A percentile compares a stretch with the other conserved stretches of the same genome.
phyloP scores from a whole-genome alignment of 2,888 invertebrate species.

The Onchidella celtica region DNA sequence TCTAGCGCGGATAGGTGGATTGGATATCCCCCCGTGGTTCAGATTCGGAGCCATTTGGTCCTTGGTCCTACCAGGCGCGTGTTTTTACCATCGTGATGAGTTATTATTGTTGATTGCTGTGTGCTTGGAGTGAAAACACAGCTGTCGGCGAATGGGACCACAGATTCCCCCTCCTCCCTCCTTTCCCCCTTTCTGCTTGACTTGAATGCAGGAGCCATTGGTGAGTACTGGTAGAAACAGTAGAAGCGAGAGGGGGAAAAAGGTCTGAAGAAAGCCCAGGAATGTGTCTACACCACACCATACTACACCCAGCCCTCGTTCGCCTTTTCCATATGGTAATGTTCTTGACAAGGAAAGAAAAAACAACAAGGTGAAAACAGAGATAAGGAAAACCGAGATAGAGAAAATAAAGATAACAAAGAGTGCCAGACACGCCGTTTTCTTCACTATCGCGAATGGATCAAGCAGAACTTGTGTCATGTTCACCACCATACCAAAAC shows the following conservation, averaged over 20 bases:
- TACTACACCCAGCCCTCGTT: neutral
- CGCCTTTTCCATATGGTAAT: neutral
- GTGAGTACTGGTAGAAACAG: too few species aligned
- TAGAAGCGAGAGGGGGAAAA: too few species aligned
- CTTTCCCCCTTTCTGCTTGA: neutral
- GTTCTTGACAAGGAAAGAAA: neutral
- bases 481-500: too few species aligned
- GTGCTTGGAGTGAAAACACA: constrained; percentile 35
- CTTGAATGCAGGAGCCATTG: neutral
- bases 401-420: constrained; percentile 15
- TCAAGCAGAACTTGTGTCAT: too few species aligned
- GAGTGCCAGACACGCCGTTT: neutral
- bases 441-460: neutral
- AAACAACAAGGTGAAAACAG: constrained; percentile 1
- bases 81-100: constrained; percentile 20
- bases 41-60: neutral
- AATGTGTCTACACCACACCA: too few species aligned
- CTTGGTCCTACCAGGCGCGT: neutral
- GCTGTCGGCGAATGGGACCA: neutral
- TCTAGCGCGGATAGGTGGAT: constrained; percentile 10
- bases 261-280: too few species aligned
- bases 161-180: neutral
- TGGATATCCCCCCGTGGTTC: neutral
- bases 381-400: constrained; percentile 7
- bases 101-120: constrained; percentile 38